Percentiles rank a stretch among this genome's conserved stretches.
Evolutionary conservation across 2,888 invertebrate genomes (phyloP).

Genomic region (Zele albiditarsus): DNA sequence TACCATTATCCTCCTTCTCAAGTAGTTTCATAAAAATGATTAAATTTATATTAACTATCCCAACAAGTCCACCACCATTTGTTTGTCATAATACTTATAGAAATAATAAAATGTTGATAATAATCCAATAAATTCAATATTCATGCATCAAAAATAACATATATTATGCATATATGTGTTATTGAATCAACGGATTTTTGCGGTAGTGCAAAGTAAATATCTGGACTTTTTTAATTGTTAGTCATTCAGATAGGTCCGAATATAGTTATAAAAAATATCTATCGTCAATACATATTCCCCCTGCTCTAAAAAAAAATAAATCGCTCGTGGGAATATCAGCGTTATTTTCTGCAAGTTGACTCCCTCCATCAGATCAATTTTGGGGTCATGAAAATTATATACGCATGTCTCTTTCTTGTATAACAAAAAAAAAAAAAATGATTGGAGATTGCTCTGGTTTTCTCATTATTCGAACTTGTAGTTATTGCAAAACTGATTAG

Average conservation of each 20-base stretch:
- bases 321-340: neutral
- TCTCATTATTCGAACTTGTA: no score
- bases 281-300: neutral
- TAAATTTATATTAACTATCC: neutral
- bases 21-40: neutral
- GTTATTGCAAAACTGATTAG: neutral
- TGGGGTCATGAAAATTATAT: neutral
- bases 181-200: neutral
- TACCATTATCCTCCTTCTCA: neutral
- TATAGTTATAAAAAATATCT: neutral
- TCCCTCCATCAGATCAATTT: neutral
- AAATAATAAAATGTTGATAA: neutral
- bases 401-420: neutral
- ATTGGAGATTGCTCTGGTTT: no score
- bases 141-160: neutral
- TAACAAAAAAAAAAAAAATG: neutral
- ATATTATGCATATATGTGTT: neutral
- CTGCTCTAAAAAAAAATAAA: neutral
- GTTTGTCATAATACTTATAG: neutral
- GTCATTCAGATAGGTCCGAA: neutral
- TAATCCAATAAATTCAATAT: neutral
- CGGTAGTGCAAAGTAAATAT: no score
- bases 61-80: neutral
- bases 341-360: neutral
- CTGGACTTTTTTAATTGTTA: neutral